phyloP scores from a whole-genome alignment of 2,888 invertebrate genomes.

The Drosophila nigricruria region DNA sequence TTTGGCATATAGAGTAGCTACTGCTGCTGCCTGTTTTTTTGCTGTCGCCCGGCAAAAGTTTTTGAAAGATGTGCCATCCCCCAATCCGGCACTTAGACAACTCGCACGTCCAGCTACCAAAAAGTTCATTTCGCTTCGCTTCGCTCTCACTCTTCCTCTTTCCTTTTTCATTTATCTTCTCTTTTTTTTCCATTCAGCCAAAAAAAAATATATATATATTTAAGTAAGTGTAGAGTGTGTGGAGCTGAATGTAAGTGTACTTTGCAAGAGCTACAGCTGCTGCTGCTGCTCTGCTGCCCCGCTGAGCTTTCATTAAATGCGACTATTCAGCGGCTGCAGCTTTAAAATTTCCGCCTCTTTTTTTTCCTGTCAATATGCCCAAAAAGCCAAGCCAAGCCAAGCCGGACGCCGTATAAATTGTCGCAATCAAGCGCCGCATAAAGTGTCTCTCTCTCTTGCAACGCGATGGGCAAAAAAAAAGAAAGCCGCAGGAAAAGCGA shows the following conservation, averaged over 20 bases:
- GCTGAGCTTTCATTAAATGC: slow-evolving; percentile 68
- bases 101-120: slow-evolving; percentile 75
- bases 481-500: slow-evolving; percentile 44
- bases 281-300: slow-evolving; percentile 7
- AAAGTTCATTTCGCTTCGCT: slow-evolving; percentile 66
- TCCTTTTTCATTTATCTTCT: slow-evolving; percentile 29
- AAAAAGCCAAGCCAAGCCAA: slow-evolving; percentile 63
- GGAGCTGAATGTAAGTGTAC: slow-evolving; percentile 52
- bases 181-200: slow-evolving; percentile 34
- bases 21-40: slow-evolving; percentile 64
- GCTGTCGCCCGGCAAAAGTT: slow-evolving; percentile 71
- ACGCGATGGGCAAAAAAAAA: not conserved
- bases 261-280: slow-evolving; percentile 14
- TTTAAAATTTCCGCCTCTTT: slow-evolving; percentile 54
- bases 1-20: slow-evolving; percentile 57
- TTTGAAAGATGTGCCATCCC: slow-evolving; percentile 73
- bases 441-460: slow-evolving; percentile 4
- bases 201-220: slow-evolving; percentile 62
- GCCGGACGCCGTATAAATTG: slow-evolving; percentile 72
- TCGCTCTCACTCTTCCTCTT: slow-evolving; percentile 1
- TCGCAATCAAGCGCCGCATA: slow-evolving; percentile 73
- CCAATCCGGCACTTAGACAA: slow-evolving; percentile 60
- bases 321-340: slow-evolving; percentile 53
- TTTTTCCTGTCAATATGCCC: slow-evolving; percentile 45
- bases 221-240: slow-evolving; percentile 58